Evolutionary conservation across 1,140 invertebrate species (phyloP).

Genomic region (Formica exsecta): DNA sequence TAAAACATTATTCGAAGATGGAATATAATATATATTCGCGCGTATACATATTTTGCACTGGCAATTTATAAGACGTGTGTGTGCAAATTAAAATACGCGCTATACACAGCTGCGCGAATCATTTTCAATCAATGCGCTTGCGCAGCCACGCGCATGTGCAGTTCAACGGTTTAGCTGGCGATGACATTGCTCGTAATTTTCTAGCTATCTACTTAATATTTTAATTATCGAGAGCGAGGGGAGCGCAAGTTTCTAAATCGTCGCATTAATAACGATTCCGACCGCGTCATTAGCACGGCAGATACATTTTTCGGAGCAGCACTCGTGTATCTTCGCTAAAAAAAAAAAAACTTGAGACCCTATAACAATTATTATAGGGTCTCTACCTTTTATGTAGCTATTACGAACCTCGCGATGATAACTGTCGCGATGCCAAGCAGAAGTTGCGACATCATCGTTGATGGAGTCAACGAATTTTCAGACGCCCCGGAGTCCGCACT

Average conservation of each 20-base stretch:
- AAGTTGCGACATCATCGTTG: constrained; percentile 65
- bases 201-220: constrained; percentile 35
- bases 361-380: too few relatives aligned
- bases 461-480: constrained; percentile 23
- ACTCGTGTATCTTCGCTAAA: too few relatives aligned
- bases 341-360: too few relatives aligned
- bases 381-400: constrained; percentile 69
- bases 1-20: constrained; percentile 64
- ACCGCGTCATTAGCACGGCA: background rate
- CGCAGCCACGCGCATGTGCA: background rate
- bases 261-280: background rate
- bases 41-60: background rate
- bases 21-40: background rate
- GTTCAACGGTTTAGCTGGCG: background rate
- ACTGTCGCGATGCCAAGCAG: constrained; percentile 70
- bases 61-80: background rate
- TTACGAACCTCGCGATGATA: constrained; percentile 75
- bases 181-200: constrained; percentile 28
- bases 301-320: too few relatives aligned
- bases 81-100: constrained; percentile 13
- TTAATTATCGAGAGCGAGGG: background rate
- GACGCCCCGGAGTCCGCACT: constrained; percentile 68
- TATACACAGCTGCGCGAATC: background rate
- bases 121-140: background rate
- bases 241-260: background rate